A percentile compares a stretch with the other conserved stretches of the same genome.
Conservation (phyloP, 1,140 invertebrate species). For the Harlomillsia oculata region DNA sequence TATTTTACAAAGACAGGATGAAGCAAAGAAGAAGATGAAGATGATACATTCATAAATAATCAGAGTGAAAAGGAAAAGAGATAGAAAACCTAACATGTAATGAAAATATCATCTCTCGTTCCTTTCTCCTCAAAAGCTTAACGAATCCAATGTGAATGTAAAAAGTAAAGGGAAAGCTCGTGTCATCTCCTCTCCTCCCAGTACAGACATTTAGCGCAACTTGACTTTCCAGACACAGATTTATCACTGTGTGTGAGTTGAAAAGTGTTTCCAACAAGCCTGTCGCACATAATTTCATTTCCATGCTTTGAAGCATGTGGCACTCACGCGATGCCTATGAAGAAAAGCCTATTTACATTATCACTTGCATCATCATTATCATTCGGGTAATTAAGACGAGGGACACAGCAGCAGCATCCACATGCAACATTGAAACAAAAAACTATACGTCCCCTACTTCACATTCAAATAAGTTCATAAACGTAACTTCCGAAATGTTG, state of each 20-base stretch:
- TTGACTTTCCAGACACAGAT: too few relatives aligned
- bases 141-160: not conserved
- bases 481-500: too few relatives aligned
- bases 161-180: not conserved
- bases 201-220: too few relatives aligned
- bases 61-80: constrained; percentile 4
- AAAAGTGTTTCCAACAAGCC: too few relatives aligned
- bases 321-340: too few relatives aligned
- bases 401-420: too few relatives aligned
- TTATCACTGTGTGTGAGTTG: constrained; percentile 7
- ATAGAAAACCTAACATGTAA: not conserved
- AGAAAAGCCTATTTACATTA: too few relatives aligned
- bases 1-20: not conserved
- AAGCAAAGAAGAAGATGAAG: not conserved
- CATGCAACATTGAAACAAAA: too few relatives aligned
- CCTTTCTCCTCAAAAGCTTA: not conserved
- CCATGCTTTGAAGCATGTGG: constrained; percentile 1
- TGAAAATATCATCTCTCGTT: constrained; percentile 14
- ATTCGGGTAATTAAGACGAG: too few relatives aligned
- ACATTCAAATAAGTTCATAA: too few relatives aligned
- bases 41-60: constrained; percentile 8
- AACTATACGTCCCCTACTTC: too few relatives aligned
- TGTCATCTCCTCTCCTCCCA: not conserved
- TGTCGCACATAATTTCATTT: constrained; percentile 15
- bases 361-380: constrained; percentile 10